Evolutionary conservation across 2,113 vertebrate species (phyloP).

Genomic region (Circaetus gallicus): DNA sequence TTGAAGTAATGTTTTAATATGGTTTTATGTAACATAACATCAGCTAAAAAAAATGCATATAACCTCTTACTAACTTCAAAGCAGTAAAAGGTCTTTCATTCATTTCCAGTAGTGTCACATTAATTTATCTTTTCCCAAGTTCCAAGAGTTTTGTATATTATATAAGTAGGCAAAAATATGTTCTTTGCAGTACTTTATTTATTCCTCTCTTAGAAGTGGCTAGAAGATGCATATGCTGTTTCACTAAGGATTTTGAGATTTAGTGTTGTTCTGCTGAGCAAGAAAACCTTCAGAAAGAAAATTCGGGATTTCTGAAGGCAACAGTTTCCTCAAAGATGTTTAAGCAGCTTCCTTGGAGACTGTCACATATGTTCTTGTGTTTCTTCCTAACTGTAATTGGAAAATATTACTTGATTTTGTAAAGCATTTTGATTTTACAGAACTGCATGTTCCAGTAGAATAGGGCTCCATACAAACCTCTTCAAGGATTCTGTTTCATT

Average conservation of each 20-base stretch:
- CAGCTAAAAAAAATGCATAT: background rate
- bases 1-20: constrained; percentile 5
- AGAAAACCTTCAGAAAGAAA: background rate
- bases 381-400: background rate
- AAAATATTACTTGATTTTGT: background rate
- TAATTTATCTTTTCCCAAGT: constrained; percentile 22
- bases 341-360: background rate
- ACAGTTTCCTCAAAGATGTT: background rate
- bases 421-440: background rate
- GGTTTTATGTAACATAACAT: background rate
- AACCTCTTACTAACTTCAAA: constrained; percentile 21
- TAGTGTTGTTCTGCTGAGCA: background rate
- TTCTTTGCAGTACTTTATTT: background rate
- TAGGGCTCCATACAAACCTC: background rate
- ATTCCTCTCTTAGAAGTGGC: background rate
- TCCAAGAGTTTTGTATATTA: background rate
- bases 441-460: background rate
- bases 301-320: background rate
- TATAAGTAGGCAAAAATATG: background rate
- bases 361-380: background rate
- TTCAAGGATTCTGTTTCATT: background rate
- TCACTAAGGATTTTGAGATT: background rate
- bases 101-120: constrained; percentile 10
- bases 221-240: background rate
- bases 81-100: constrained; percentile 8